Evolutionary conservation across 2,888 invertebrate genomes (phyloP), one percentile per base, ranked within the genome.

Genomic region (Drosophila buzzatii): DNA sequence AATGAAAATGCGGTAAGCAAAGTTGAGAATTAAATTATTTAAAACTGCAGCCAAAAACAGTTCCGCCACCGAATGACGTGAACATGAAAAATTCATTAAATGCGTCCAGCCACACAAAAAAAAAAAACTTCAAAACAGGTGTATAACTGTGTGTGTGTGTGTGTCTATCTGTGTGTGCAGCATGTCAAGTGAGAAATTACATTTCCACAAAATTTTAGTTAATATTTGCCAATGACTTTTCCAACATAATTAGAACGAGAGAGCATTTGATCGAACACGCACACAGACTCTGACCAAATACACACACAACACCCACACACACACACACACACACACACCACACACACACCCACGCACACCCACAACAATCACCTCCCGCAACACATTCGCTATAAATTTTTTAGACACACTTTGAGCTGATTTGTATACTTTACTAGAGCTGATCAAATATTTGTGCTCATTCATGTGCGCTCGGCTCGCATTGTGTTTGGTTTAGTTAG

Each of bases 11-110:
- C 83, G 87, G 88, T 85, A 74, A 85, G 75, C 71, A 86, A 77
- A 87, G 83, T 80, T 76, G 76, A 78, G 73, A 62, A 65, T 76
- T 86, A 64, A 83, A 87, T 87, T 83, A 89, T 87, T 89, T 76
- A 85, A 81, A 78, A 53, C 59, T 64, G 58, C 42, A 47, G 51
- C 45, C 57, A 39, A 57, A 55, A 55, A 47, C 59, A 18, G 60
- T 58, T 39, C 57, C 69, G 49, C 58, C 59, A 45, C 51, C 65
- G 65, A 75, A 56, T 64, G 69, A 73, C 68, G 75, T 73, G 42
- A 64, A 82, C 73, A 89, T 89, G 78, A 76, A 87, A 89, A 82
- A 87, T 87, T 71, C 79, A 89, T 87, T 81, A 84, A 81, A 87
- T 79, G 85, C 70, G 87, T 72, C 77, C 71, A 66, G 77, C 89